A percentile compares a stretch with the other conserved stretches of the same genome.
phyloP scores from a whole-genome alignment of 2,113 vertebrate genomes.

The Rhineura floridana region DNA sequence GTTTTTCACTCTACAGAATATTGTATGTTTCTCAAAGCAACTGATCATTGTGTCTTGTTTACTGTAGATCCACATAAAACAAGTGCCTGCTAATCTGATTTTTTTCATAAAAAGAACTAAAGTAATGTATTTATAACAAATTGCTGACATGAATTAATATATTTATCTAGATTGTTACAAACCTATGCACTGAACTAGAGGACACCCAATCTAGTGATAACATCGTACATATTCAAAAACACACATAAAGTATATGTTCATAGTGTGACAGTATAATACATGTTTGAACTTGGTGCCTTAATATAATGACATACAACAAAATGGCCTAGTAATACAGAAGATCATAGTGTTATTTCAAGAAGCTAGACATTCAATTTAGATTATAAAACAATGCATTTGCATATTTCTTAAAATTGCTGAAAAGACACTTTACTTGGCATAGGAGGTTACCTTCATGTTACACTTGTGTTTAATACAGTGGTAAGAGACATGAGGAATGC shows the following conservation, averaged over 20 bases:
- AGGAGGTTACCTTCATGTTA: background rate
- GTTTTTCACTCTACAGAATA: background rate
- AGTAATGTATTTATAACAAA: slow-evolving; percentile 25
- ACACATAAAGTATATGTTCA: slow-evolving; percentile 1
- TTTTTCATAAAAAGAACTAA: background rate
- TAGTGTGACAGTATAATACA: slow-evolving; percentile 5
- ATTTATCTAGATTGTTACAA: background rate
- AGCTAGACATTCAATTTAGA: background rate
- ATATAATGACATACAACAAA: slow-evolving; percentile 9
- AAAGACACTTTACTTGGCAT: background rate
- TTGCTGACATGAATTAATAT: slow-evolving; percentile 12
- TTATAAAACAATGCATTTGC: background rate
- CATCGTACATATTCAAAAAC: slow-evolving; percentile 5
- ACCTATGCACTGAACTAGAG: slow-evolving; percentile 23
- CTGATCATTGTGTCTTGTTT: background rate
- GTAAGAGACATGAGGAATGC: background rate
- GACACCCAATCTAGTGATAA: slow-evolving; percentile 21
- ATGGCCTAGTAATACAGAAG: background rate
- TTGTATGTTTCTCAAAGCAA: slow-evolving; percentile 18
- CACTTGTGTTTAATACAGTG: background rate
- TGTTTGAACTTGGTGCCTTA: slow-evolving; percentile 23
- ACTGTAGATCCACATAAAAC: slow-evolving; percentile 2
- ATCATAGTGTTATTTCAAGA: background rate
- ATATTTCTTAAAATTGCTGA: background rate
- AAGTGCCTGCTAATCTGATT: slow-evolving; percentile 5